Percentiles rank a stretch among this genome's conserved stretches.
phyloP scores from a whole-genome alignment of 2,888 invertebrate genomes.

The Pseudoips prasinana region DNA sequence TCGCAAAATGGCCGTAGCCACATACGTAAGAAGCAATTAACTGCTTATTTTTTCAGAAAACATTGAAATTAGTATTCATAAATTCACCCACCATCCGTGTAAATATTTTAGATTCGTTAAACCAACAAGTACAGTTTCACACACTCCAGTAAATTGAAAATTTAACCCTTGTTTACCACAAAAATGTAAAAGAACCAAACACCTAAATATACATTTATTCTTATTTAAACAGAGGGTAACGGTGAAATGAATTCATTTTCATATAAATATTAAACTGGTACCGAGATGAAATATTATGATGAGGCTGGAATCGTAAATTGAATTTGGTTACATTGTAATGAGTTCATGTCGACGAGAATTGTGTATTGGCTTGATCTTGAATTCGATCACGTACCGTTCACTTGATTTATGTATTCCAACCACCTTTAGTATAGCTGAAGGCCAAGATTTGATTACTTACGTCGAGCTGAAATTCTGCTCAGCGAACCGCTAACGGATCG shows the following conservation, averaged over 20 bases:
- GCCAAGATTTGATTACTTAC: constrained; percentile 69
- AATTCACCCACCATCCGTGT: too few relatives aligned
- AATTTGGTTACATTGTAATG: constrained; percentile 78
- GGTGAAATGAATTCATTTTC: constrained; percentile 44
- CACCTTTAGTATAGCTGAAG: constrained; percentile 61
- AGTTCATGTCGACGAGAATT: constrained; percentile 68
- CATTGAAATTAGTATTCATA: too few relatives aligned
- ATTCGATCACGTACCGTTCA: constrained; percentile 73
- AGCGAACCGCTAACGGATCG: constrained; percentile 50
- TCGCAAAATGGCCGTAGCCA: too few relatives aligned
- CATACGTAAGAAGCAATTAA: too few relatives aligned
- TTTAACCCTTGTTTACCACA: constrained; percentile 41
- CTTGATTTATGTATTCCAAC: constrained; percentile 76
- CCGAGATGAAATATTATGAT: constrained; percentile 71
- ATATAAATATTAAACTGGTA: constrained; percentile 53
- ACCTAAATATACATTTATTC: constrained; percentile 42
- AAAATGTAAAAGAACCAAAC: constrained; percentile 33
- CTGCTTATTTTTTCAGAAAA: too few relatives aligned
- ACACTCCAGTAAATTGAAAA: constrained; percentile 39
- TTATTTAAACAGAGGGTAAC: constrained; percentile 48
- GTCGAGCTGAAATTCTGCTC: constrained; percentile 49
- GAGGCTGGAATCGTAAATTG: constrained; percentile 68
- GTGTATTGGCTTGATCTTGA: constrained; percentile 71
- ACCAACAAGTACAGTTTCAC: constrained; percentile 20
- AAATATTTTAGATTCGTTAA: constrained; percentile 18